Evolutionary conservation across 2,797 vertebrate species (phyloP), one percentile per base, ranked within the genome.

Genomic region (Scleropages formosus): DNA sequence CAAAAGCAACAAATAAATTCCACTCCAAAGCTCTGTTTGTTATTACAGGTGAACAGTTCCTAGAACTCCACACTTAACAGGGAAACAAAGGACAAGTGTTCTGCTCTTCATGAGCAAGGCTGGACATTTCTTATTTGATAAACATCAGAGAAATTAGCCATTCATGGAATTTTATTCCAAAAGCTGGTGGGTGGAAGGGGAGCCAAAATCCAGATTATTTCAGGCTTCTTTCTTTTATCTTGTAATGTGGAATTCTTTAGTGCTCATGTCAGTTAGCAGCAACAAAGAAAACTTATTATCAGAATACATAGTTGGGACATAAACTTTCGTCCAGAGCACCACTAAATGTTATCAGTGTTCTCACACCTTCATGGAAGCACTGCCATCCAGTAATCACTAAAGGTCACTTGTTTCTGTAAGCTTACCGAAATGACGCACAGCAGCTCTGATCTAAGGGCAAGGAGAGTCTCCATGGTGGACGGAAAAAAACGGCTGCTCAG

Each of bases 51-150:
- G 15, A 63, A 49, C 44, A 73, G 72, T 63, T 49, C n/a, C 31
- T 16, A 15, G 26, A 72, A 53, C 1, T 58, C 27, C 72, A 31
- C 56, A 72, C 12, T 72, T 27, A 72, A 60, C 49, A 46, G 12
- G 31, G 39, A 46, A 63, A 26, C 39, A 47, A 39, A 73, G 44
- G 49, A 63, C 60, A 31, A 39, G 39, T 56, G 47, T 44, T 22
- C 0, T 66, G 24, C 75, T 60, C 22, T 46, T 75, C 63, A 20
- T 60, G 71, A 26, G 18, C 49, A 60, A 39, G n/a, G 24, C 31
- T 73, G 78, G 46, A 39, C 53, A 73, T 64, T 60, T 71, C 75
- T 75, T 2, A 73, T 73, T 78, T 60, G 68, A 66, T 47, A 58
- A 58, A 66, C 26, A 60, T 67, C 63, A 73, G 44, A 62, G 31